Base-by-base conservation (phyloP, 2,888 invertebrate genomes). In the Leucophenga montana region DNA sequence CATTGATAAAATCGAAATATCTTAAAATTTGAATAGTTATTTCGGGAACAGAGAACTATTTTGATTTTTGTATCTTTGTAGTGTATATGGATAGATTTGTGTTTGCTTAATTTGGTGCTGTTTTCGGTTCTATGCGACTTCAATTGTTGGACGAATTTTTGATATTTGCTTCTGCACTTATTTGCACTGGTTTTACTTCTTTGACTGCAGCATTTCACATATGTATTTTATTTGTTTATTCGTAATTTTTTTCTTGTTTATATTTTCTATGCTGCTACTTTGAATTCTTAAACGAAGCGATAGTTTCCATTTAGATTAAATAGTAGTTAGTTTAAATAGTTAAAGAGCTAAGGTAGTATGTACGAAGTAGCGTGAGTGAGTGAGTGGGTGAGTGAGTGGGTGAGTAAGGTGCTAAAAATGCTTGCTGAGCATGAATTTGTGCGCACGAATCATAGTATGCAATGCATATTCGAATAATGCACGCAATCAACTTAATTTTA, bases 131-230 rank as follows among this genome's bases (percentile, higher is more conserved):
- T 77, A 74, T 76, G 80, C 78, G 75, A 78, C 87, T 87, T 87
- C 87, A 87, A 87, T 83, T 83, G 82, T 85, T 87, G 87, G 87
- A 87, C 87, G 87, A 87, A 86, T 87, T 87, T 83, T 87, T 85
- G 87, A 87, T 87, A 86, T 85, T 82, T 85, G 39, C 39, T 39
- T 64, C 77, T 87, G 86, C 85, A 85, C 39, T 85, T 80, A 85
- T 85, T 78, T 79, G 75, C 77, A 83, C 80, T 79, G 71, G 73
- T 75, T 65, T 16, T 31, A 61, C n/a, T 66, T 71, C 67, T 66
- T 74, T 68, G 66, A 22, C 48, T 65, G 53, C 53, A 27, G 50
- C 50, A 50, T 50, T 6, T n/a, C n/a, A n/a, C n/a, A n/a, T n/a
- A 53, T 16, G 16, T 20, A 33, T 31, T 61, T 13, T 33, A 27